Base-by-base conservation (phyloP, 2,888 invertebrate genomes). In the Phymatocera aterrima region DNA sequence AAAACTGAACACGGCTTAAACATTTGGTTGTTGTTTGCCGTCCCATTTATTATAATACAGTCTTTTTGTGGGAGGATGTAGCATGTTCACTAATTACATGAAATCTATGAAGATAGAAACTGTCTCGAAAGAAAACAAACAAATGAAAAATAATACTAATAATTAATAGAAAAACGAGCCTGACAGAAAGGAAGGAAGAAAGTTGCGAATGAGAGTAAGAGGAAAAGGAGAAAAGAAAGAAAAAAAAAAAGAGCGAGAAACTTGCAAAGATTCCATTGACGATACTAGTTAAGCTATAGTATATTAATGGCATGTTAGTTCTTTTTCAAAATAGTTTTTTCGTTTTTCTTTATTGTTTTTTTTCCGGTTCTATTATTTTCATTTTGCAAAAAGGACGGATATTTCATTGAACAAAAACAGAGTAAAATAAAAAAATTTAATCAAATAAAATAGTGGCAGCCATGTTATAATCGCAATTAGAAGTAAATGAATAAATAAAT, bases 231-330 rank as follows among this genome's bases (percentile, higher is more conserved):
- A 0, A 43, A 3, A n/a, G 5, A 43, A 12, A 68, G 15, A 68
- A 8, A 65, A 5, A 43, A 2, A 43, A 6, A 15, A 1, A 10
- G 1, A 8, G 6, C 24, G 15, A 51, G 18, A 72, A 72, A 72
- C 72, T 72, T 72, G 51, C 72, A 51, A 72, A 51, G 72, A 72
- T 72, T 72, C 72, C 72, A 51, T 51, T 51, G 51, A 72, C 51
- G 72, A 72, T 51, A 51, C n/a, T n/a, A n/a, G n/a, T n/a, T n/a
- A n/a, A n/a, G n/a, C n/a, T n/a, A n/a, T n/a, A 72, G 51, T 72
- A n/a, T 34, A 51, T 72, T 72, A 31, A 43, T 51, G 51, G 34
- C 48, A 51, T n/a, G n/a, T n/a, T 72, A 51, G 72, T 34, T n/a
- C 5, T 6, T 48, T 72, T 51, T 34, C 34, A 24, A 8, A 65